phyloP scores from a whole-genome alignment of 2,888 invertebrate genomes.

The Gymnoscelis rufifasciata region DNA sequence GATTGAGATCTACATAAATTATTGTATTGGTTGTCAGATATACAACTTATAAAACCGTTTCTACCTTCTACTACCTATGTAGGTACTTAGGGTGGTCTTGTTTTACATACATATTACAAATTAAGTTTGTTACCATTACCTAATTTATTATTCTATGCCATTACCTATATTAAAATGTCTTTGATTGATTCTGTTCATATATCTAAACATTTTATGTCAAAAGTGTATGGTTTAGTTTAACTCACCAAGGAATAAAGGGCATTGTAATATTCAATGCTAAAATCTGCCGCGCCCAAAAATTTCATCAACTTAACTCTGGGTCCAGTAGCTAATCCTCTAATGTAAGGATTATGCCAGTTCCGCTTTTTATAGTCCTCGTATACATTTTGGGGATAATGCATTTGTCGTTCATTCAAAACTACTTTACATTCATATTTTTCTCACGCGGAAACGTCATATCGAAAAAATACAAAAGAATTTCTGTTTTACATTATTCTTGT shows the following conservation, averaged over 20 bases:
- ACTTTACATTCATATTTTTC: constrained; percentile 1
- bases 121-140: no score
- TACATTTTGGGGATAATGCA: constrained; percentile 6
- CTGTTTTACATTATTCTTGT: neutral
- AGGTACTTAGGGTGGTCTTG: no score
- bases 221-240: neutral
- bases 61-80: no score
- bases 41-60: no score
- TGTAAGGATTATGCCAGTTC: constrained; percentile 32
- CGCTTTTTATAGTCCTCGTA: constrained; percentile 13
- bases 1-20: no score
- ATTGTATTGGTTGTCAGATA: no score
- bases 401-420: constrained; percentile 12
- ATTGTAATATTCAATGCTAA: constrained; percentile 17
- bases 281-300: constrained; percentile 16
- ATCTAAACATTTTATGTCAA: no score
- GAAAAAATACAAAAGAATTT: neutral
- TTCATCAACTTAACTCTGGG: constrained; percentile 26
- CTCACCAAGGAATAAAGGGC: constrained; percentile 9
- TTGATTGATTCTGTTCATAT: no score
- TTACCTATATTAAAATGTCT: no score
- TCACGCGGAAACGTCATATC: neutral
- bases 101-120: no score
- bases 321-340: constrained; percentile 53
- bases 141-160: no score